A percentile compares a stretch with the other conserved stretches of the same genome.
phyloP scores from a whole-genome alignment of 2,888 invertebrate species.

The Lucinisca nassula region DNA sequence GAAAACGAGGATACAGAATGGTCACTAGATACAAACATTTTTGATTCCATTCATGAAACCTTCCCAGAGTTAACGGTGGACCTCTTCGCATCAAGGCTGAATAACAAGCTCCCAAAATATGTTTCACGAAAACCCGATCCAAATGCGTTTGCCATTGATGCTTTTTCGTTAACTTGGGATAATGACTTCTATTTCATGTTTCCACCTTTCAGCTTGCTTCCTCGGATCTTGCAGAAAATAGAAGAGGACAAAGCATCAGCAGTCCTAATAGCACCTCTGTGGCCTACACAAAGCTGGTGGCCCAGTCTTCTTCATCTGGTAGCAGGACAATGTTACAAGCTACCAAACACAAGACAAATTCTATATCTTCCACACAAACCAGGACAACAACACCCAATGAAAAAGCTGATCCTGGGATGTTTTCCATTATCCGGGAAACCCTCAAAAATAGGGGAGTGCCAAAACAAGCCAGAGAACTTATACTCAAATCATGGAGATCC shows the following conservation, averaged over 20 bases:
- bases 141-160: slow-evolving; percentile 35
- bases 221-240: slow-evolving; percentile 38
- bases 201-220: slow-evolving; percentile 50
- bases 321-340: background rate
- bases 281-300: slow-evolving; percentile 55
- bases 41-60: slow-evolving; percentile 7
- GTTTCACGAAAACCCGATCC: slow-evolving; percentile 26
- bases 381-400: slow-evolving; percentile 28
- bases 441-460: slow-evolving; percentile 48
- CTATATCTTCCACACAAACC: slow-evolving; percentile 42
- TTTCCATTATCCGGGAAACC: slow-evolving; percentile 62
- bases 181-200: slow-evolving; percentile 30
- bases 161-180: slow-evolving; percentile 36
- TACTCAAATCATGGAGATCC: slow-evolving; percentile 55
- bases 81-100: slow-evolving; percentile 51
- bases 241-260: slow-evolving; percentile 34
- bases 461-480: slow-evolving; percentile 38
- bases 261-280: slow-evolving; percentile 43
- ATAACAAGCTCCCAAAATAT: slow-evolving; percentile 27
- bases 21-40: slow-evolving; percentile 30
- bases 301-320: slow-evolving; percentile 1
- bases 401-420: slow-evolving; percentile 52
- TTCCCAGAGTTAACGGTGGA: slow-evolving; percentile 19
- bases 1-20: slow-evolving; percentile 44
- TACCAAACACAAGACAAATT: slow-evolving; percentile 19